A percentile compares a stretch with the other conserved stretches of the same genome.
Evolutionary conservation across 2,113 vertebrate genomes (phyloP).

Genomic region (Lipotes vexillifer): DNA sequence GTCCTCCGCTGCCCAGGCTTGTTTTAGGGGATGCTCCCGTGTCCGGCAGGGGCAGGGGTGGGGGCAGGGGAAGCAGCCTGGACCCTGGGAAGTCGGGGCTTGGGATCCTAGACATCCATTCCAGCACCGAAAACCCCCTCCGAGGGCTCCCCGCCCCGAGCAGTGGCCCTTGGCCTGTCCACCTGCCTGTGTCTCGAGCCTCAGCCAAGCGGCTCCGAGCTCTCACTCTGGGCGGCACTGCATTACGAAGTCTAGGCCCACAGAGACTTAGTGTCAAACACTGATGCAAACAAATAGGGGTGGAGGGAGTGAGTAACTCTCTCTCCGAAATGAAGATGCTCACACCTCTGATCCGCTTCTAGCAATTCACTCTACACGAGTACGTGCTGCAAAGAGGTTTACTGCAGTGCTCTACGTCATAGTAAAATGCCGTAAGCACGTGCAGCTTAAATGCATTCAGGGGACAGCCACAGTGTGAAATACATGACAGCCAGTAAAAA

Average conservation of each 20-base stretch:
- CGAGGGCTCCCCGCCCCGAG: accelerated
- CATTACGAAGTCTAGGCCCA: background rate
- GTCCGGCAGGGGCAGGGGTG: no score
- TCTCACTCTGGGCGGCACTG: accelerated
- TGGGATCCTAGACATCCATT: background rate
- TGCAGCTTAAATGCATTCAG: accelerated
- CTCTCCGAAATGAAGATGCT: background rate
- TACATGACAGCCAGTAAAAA: accelerated
- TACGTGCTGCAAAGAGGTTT: accelerated
- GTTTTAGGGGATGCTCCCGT: background rate
- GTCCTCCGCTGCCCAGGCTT: background rate
- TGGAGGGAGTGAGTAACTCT: background rate
- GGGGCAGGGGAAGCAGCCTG: background rate
- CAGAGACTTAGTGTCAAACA: accelerated
- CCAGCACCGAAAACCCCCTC: background rate
- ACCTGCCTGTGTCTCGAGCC: accelerated
- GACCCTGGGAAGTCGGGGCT: background rate
- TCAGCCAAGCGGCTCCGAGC: background rate
- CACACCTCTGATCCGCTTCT: background rate
- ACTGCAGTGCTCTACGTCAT: background rate
- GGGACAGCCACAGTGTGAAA: accelerated
- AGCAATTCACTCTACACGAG: accelerated
- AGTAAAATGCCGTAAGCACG: no score
- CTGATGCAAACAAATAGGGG: background rate
- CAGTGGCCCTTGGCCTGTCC: accelerated